These are phyloP conservation scores for Anomalospiza imberbis DNA, from an alignment of 2,797 vertebrate genomes.

Conservation along the genomic window DNA sequence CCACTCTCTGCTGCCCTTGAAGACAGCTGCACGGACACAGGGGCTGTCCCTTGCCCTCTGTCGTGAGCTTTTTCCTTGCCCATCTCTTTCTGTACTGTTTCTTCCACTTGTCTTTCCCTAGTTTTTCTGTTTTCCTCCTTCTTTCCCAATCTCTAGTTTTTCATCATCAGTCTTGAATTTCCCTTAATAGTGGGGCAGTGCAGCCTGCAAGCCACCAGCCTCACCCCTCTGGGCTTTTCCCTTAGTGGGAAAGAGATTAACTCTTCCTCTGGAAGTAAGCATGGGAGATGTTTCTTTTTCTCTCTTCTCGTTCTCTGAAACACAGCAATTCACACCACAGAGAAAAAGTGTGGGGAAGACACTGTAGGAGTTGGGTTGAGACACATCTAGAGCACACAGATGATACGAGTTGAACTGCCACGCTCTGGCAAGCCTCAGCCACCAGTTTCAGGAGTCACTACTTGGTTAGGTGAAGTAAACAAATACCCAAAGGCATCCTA, in stretches of 20 bases:
- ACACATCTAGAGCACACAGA: background rate
- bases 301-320: background rate
- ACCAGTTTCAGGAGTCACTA: background rate
- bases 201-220: background rate
- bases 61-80: background rate
- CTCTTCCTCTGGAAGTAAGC: background rate
- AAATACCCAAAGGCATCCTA: background rate
- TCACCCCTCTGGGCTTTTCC: background rate
- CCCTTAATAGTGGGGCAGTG: background rate
- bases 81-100: background rate
- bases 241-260: background rate
- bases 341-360: background rate
- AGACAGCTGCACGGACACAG: background rate
- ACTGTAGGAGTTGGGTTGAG: background rate
- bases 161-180: background rate
- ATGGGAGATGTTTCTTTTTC: background rate
- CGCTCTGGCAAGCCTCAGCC: background rate
- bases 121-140: background rate
- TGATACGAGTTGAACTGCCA: rapidly evolving
- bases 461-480: background rate
- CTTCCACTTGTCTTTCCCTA: background rate
- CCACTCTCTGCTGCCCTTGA: background rate
- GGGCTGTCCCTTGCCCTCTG: background rate
- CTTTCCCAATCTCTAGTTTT: background rate
- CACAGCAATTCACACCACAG: background rate